These are phyloP conservation scores for Dendroctonus ponderosae DNA, from an alignment of 1,140 invertebrate species.

Conservation along the genomic window DNA sequence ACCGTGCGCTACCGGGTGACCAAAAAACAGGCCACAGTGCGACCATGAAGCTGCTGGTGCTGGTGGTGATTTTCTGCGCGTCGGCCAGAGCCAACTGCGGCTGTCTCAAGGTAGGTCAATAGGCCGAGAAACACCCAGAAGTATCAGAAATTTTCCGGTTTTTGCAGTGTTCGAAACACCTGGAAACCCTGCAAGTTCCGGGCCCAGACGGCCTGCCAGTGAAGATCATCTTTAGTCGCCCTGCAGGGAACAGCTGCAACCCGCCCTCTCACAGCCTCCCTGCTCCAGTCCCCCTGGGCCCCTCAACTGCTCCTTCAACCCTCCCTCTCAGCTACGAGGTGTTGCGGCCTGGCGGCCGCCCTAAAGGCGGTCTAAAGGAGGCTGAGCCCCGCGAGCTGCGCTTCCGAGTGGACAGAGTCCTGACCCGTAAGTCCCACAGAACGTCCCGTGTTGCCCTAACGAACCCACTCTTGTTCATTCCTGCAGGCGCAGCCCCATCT, in stretches of 20 bases:
- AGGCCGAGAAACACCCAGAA: background rate
- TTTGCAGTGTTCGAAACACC: conserved; percentile 14
- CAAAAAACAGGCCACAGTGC: too few relatives aligned
- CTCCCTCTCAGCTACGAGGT: too few relatives aligned
- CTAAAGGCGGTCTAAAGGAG: background rate
- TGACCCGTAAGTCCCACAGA: background rate
- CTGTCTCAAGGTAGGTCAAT: conserved; percentile 2
- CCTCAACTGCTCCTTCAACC: background rate
- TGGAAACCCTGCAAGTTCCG: conserved; percentile 1
- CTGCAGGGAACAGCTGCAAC: background rate
- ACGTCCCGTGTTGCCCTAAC: background rate
- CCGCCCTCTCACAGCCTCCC: background rate
- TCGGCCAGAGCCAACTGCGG: conserved; percentile 1
- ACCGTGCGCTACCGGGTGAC: too few relatives aligned
- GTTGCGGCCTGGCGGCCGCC: background rate
- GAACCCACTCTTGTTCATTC: background rate
- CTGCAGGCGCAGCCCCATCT: background rate
- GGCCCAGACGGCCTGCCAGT: conserved; percentile 6
- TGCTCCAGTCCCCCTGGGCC: background rate
- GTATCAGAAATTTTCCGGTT: background rate
- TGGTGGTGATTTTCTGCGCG: too few relatives aligned
- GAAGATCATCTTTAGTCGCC: conserved; percentile 4
- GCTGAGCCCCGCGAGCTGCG: background rate
- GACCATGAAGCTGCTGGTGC: too few relatives aligned
- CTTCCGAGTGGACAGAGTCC: background rate